Evolutionary conservation across 2,113 vertebrate species (phyloP).

Genomic region (Chaetura pelagica): DNA sequence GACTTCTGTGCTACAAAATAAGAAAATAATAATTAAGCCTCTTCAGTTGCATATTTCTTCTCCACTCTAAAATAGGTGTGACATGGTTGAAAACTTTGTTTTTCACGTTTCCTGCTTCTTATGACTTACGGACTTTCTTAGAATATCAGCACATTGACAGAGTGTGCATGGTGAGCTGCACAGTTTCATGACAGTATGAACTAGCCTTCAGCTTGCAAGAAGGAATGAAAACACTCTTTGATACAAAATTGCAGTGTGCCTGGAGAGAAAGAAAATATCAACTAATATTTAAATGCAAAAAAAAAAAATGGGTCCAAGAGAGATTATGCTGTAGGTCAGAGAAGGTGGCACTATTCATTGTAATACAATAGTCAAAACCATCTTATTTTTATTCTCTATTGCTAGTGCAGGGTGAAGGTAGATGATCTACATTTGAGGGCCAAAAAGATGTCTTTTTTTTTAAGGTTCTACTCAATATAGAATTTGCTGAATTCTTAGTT

Average conservation of each 20-base stretch:
- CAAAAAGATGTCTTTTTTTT: background rate
- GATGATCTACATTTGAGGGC: background rate
- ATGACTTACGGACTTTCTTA: background rate
- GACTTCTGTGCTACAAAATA: background rate
- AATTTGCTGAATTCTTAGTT: background rate
- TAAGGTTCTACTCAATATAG: background rate
- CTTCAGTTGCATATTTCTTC: background rate
- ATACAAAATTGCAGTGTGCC: background rate
- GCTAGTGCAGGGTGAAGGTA: background rate
- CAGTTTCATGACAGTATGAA: background rate
- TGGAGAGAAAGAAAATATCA: background rate
- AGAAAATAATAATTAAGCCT: background rate
- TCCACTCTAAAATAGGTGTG: background rate
- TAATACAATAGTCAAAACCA: background rate
- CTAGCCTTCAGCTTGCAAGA: background rate
- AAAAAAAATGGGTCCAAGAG: background rate
- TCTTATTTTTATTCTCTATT: background rate
- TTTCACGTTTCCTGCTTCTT: background rate
- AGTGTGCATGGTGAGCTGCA: too few species aligned
- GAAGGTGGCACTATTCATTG: background rate
- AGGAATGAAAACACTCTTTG: background rate
- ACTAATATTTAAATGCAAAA: background rate
- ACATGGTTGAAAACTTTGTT: background rate
- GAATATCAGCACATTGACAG: too few species aligned
- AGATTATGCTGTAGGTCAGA: background rate